phyloP scores from a whole-genome alignment of 2,888 invertebrate genomes.

The Pseudolycoriella hygida region DNA sequence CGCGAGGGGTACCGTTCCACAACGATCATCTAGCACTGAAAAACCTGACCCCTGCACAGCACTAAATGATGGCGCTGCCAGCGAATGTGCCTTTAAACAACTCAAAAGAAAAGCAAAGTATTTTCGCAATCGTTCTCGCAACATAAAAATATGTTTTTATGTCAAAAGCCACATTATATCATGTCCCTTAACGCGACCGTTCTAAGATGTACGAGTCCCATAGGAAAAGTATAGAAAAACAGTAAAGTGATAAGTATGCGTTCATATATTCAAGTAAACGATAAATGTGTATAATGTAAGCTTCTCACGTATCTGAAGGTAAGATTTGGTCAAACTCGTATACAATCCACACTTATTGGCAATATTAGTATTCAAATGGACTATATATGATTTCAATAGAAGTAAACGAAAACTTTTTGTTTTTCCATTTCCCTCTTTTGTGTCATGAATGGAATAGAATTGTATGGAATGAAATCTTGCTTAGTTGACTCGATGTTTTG shows the following conservation, averaged over 20 bases:
- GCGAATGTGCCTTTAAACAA: too few species aligned
- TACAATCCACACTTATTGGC: background rate
- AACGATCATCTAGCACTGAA: too few species aligned
- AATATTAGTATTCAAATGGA: background rate
- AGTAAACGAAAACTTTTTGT: too few species aligned
- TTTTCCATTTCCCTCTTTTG: too few species aligned
- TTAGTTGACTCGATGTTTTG: too few species aligned
- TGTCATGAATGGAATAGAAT: too few species aligned
- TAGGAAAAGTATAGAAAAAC: background rate
- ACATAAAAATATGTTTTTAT: background rate
- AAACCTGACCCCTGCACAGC: too few species aligned
- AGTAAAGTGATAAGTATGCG: background rate
- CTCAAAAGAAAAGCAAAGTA: too few species aligned
- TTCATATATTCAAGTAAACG: background rate
- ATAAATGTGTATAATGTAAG: background rate
- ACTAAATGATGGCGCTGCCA: too few species aligned
- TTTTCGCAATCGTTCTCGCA: too few species aligned
- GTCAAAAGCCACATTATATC: slow-evolving; percentile 1
- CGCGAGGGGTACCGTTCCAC: too few species aligned
- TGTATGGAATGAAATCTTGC: too few species aligned
- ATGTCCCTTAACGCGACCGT: slow-evolving; percentile 1
- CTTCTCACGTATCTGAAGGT: background rate
- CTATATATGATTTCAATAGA: background rate
- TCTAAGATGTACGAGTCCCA: background rate
- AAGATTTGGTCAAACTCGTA: background rate